These are phyloP conservation scores for Synanthedon formicaeformis DNA, from an alignment of 2,888 invertebrate genomes.

Conservation along the genomic window DNA sequence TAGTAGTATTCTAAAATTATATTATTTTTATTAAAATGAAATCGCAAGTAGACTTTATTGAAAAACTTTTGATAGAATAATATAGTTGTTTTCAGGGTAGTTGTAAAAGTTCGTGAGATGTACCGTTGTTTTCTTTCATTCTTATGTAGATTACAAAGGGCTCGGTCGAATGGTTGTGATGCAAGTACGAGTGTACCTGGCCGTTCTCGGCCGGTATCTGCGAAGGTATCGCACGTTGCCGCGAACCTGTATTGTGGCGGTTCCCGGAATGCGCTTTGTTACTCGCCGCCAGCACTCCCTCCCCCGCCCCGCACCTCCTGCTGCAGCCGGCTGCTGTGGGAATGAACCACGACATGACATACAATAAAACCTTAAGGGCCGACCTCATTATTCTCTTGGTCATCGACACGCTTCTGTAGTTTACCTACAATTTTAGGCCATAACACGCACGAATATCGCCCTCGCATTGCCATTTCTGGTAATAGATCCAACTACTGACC, in stretches of 20 bases:
- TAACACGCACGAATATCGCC: constrained; percentile 5
- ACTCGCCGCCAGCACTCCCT: constrained; percentile 34
- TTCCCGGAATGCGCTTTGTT: constrained; percentile 69
- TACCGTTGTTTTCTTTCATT: constrained; percentile 32
- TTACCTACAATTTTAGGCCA: constrained; percentile 8
- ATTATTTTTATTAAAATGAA: no score
- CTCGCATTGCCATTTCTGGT: constrained; percentile 1
- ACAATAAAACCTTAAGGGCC: constrained; percentile 10
- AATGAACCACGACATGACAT: constrained; percentile 19
- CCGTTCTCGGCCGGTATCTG: constrained; percentile 52
- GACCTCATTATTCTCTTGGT: constrained; percentile 12
- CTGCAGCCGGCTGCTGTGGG: constrained; percentile 24
- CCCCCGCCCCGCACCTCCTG: constrained; percentile 21
- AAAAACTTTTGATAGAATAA: no score
- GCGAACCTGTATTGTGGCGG: constrained; percentile 68
- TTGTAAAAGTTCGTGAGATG: neutral
- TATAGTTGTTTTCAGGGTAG: no score
- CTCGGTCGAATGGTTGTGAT: constrained; percentile 10
- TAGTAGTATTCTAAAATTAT: no score
- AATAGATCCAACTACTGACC: neutral
- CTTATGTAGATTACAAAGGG: constrained; percentile 47
- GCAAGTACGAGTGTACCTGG: constrained; percentile 40
- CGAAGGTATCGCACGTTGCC: constrained; percentile 67
- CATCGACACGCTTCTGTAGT: constrained; percentile 2
- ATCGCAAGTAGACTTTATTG: no score